These are phyloP conservation scores for Drosophila dunni DNA, from an alignment of 1,140 invertebrate species.

Conservation along the genomic window DNA sequence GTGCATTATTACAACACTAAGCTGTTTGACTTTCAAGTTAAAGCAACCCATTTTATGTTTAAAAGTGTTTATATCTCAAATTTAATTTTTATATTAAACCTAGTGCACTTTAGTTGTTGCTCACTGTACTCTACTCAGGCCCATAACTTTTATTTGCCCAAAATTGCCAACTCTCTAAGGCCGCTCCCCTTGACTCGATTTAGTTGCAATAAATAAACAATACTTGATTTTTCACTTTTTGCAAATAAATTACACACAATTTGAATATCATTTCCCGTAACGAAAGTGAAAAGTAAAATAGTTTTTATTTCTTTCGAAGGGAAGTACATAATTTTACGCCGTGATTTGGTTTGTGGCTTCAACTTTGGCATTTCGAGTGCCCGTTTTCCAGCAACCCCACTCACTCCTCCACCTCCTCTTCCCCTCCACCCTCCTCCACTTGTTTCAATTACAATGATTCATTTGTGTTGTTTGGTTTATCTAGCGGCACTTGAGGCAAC, in stretches of 20 bases:
- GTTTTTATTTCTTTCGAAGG: slow-evolving; percentile 25
- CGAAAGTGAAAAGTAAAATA: slow-evolving; percentile 54
- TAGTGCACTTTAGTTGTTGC: neutral
- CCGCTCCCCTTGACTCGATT: slow-evolving; percentile 40
- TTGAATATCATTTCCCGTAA: slow-evolving; percentile 20
- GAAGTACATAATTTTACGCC: slow-evolving; percentile 30
- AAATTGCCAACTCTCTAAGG: slow-evolving; percentile 19
- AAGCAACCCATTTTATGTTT: neutral
- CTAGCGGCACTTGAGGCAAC: slow-evolving; percentile 36
- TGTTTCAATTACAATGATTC: slow-evolving; percentile 66
- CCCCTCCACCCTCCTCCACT: slow-evolving; percentile 17
- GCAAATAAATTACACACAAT: slow-evolving; percentile 23
- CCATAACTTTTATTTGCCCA: slow-evolving; percentile 39
- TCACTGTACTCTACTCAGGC: slow-evolving; percentile 9
- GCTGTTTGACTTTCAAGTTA: neutral
- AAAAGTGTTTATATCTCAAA: neutral
- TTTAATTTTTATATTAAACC: too few relatives aligned
- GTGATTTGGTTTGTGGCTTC: slow-evolving; percentile 47
- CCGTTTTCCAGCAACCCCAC: neutral
- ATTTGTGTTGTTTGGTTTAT: slow-evolving; percentile 52
- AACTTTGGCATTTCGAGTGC: slow-evolving; percentile 65
- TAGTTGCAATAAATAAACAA: slow-evolving; percentile 45
- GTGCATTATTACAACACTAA: slow-evolving; percentile 2
- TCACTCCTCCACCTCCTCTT: too few relatives aligned
- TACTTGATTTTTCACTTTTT: slow-evolving; percentile 7